Percentiles rank a stretch among this genome's conserved stretches.
These are phyloP conservation scores for Drosophila sturtevanti DNA, from an alignment of 1,140 invertebrate species.

Conservation along the genomic window DNA sequence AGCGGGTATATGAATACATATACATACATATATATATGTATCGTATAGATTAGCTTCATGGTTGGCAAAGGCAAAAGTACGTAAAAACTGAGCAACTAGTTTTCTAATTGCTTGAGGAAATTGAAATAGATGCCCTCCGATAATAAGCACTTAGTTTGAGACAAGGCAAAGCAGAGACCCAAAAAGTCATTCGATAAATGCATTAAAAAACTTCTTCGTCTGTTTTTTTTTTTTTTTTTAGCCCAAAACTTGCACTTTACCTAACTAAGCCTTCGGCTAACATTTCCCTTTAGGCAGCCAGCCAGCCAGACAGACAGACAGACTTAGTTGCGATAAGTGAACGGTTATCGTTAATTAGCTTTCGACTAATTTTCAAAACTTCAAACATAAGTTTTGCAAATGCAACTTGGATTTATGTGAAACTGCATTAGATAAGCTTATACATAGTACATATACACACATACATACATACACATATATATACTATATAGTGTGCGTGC, in stretches of 20 bases:
- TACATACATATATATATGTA: not conserved
- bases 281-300: conserved; percentile 6
- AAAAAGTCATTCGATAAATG: conserved; percentile 73
- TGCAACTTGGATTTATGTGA: conserved; percentile 58
- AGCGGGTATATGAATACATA: not conserved
- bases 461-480: not conserved
- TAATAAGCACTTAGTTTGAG: conserved; percentile 73
- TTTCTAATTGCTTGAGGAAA: conserved; percentile 73
- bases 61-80: conserved; percentile 32
- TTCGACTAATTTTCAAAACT: conserved; percentile 70
- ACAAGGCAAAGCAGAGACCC: conserved; percentile 23
- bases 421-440: conserved; percentile 12
- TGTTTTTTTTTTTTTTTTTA: conserved; percentile 50
- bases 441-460: not conserved
- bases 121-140: conserved; percentile 76
- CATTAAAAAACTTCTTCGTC: too few species aligned
- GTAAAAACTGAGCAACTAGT: conserved; percentile 26
- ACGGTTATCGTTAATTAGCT: conserved; percentile 78
- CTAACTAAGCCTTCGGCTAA: not conserved
- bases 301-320: not conserved
- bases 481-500: not conserved
- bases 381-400: conserved; percentile 68
- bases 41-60: not conserved
- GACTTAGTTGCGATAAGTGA: conserved; percentile 16
- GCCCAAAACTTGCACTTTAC: conserved; percentile 48